A percentile compares a stretch with the other conserved stretches of the same genome.
Conservation (phyloP, 2,797 vertebrate genomes). For the Acropternis orthonyx region DNA sequence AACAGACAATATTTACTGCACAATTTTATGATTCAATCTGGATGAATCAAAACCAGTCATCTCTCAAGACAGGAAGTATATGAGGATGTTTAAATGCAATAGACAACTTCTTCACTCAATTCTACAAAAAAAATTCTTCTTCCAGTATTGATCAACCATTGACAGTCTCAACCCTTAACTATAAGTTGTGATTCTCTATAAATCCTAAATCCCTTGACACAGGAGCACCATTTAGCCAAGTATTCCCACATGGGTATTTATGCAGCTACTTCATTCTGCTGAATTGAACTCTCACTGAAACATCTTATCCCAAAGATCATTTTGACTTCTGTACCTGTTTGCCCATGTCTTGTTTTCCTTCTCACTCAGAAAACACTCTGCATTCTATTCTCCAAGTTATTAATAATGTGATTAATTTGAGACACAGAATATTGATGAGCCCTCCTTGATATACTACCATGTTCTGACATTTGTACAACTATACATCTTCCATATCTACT, state of each 20-base stretch:
- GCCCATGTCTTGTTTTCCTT: not conserved
- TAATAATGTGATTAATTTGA: not conserved
- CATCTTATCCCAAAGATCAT: not conserved
- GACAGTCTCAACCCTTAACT: not conserved
- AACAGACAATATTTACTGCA: not conserved
- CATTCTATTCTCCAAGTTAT: not conserved
- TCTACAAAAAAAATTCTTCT: not conserved
- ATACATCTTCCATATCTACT: not conserved
- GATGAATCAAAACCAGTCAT: not conserved
- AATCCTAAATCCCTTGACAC: not conserved
- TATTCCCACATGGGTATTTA: not conserved
- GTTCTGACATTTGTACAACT: not conserved
- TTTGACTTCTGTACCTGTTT: not conserved
- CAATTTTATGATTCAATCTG: not conserved
- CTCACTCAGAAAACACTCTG: not conserved
- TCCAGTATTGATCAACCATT: not conserved
- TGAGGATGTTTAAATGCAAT: not conserved
- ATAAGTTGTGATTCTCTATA: not conserved
- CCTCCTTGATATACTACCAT: not conserved
- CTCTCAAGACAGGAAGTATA: not conserved
- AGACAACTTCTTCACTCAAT: not conserved
- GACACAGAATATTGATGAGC: rapidly evolving
- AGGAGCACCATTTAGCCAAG: not conserved
- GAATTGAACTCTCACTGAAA: not conserved
- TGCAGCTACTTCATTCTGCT: not conserved